Conservation (phyloP, 2,113 vertebrate species). For the Muntiacus reevesi region DNA sequence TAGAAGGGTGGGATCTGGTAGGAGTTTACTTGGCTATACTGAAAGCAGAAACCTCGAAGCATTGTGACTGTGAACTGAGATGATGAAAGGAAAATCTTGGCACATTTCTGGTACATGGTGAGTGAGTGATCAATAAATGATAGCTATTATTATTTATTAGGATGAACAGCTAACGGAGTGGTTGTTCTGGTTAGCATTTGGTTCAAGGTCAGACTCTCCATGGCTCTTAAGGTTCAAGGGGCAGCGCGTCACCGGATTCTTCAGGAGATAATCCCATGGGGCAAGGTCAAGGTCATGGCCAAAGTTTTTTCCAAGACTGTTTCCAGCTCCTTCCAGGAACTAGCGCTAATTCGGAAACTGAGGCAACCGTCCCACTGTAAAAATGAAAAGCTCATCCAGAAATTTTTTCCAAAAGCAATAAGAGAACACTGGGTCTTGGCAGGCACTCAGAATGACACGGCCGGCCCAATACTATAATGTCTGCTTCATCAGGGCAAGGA, state of each 20-base stretch:
- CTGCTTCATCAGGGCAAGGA: not conserved
- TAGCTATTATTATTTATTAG: not conserved
- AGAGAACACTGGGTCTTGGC: not conserved
- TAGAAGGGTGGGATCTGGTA: not conserved
- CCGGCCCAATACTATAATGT: accelerated
- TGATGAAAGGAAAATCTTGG: not conserved
- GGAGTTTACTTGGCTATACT: not conserved
- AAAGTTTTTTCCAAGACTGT: not conserved
- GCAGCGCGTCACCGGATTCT: not conserved
- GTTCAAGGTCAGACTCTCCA: not conserved
- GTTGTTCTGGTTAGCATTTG: not conserved
- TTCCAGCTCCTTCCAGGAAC: not conserved
- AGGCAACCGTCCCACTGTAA: not conserved
- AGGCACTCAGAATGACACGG: not conserved
- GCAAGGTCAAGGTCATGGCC: not conserved
- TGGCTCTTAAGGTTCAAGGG: not conserved
- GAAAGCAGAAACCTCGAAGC: not conserved
- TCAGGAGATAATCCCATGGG: not conserved
- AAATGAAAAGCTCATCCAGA: not conserved
- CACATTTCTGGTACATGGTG: not conserved
- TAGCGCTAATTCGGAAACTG: not conserved
- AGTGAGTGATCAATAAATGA: not conserved
- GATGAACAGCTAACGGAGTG: not conserved
- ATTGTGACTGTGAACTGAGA: not conserved
- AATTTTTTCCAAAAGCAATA: not conserved